Base-by-base conservation (phyloP, 2,797 vertebrate species). In the Hoplostethus mediterraneus region DNA sequence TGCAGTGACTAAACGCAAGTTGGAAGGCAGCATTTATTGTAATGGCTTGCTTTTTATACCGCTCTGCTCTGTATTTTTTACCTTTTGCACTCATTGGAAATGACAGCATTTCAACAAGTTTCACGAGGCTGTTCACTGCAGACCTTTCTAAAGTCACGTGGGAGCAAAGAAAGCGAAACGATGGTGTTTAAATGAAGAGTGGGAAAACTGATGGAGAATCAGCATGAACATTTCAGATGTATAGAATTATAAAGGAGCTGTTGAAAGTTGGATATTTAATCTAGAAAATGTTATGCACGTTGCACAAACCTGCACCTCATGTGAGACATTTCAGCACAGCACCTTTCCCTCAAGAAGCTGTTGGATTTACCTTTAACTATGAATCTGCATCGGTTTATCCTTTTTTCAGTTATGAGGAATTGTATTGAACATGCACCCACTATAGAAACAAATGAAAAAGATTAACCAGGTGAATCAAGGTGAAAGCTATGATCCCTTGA, bases 1-100 rank as follows among this genome's bases (percentile, higher is more conserved):
- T 89, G 84, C 81, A 81, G 76, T 90, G 84, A 87, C 63, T 56
- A 36, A 73, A 71, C 66, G 61, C 30, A 38, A 38, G 28, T 31
- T 51, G 40, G 54, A 73, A 6, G 33, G 40, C 13, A 53, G 2
- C 3, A 31, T 31, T 44, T 21, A 51, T 63, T 48, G 16, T 60
- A 56, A 42, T 14, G n/a, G 65, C 33, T 54, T 82, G n/a, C 64
- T 30, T 54, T 49, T 53, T 28, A 58, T 48, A 25, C 36, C 52
- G 2, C 1, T 66, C 36, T 55, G 25, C 3, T 70, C 54, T 17
- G 21, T 66, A 17, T 49, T 78, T 52, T 0, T 60, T 62, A 1
- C 5, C 42, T 44, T 42, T 11, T 42, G 28, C 53, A 55, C 49
- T 44, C 16, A 65, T 30, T 67, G 7, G 2, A 21, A 73, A 44